phyloP scores from a whole-genome alignment of 37 sponge, comb jelly and placozoan genomes.

The Agelas oroides region DNA sequence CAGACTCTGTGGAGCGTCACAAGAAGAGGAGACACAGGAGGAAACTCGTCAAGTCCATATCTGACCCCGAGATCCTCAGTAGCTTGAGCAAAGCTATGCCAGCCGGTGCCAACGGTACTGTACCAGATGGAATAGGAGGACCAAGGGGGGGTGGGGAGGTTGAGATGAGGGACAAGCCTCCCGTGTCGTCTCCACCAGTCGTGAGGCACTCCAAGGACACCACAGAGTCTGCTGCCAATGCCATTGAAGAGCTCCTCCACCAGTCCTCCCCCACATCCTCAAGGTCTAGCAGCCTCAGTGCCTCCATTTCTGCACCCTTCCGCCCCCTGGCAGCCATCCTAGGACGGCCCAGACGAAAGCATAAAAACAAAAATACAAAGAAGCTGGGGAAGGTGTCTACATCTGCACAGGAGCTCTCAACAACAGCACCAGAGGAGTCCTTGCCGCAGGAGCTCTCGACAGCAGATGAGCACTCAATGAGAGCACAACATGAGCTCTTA shows the following conservation, averaged over 20 bases:
- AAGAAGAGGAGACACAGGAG: neutral
- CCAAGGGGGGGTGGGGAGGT: neutral
- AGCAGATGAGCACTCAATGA: neutral
- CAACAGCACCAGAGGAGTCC: neutral
- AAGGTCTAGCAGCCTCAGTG: neutral
- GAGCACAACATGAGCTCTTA: neutral
- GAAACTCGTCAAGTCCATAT: conserved; percentile 26
- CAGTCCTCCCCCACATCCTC: neutral
- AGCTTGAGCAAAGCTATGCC: neutral
- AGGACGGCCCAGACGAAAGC: neutral
- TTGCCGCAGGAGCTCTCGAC: neutral
- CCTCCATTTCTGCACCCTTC: neutral
- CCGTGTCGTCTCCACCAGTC: neutral
- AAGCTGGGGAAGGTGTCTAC: neutral
- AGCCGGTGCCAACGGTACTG: neutral
- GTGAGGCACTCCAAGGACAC: conserved; percentile 11
- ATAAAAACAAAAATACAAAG: neutral
- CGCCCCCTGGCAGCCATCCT: conserved; percentile 5
- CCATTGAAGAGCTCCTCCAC: neutral
- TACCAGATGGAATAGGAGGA: neutral
- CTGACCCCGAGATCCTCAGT: conserved; percentile 43
- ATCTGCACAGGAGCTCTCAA: conserved; percentile 4
- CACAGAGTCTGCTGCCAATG: neutral
- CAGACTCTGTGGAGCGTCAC: neutral
- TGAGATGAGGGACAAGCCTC: neutral